phyloP scores from a whole-genome alignment of 2,888 invertebrate species.

The Hoplodrina blanda region DNA sequence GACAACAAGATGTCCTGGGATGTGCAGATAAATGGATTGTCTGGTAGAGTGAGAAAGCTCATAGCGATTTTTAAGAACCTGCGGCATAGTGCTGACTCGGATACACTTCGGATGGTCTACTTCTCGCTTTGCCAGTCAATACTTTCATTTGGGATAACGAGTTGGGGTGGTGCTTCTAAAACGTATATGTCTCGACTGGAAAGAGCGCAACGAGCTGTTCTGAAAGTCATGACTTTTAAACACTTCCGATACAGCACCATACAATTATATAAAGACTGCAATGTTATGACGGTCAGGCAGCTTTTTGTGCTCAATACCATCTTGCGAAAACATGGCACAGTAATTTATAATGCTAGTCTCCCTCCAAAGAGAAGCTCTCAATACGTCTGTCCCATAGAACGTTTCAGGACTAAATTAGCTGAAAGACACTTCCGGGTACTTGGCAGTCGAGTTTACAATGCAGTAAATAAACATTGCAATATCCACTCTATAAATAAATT shows the following conservation, averaged over 20 bases:
- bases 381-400: not conserved
- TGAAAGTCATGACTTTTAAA: conserved; percentile 16
- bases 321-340: not conserved
- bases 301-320: not conserved
- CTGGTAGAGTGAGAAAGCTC: no score
- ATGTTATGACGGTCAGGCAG: conserved; percentile 15
- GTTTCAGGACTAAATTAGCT: not conserved
- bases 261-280: conserved; percentile 5
- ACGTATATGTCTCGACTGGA: not conserved
- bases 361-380: not conserved
- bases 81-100: not conserved
- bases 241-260: conserved; percentile 1
- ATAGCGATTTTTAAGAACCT: no score
- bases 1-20: no score
- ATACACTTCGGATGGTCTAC: conserved; percentile 4
- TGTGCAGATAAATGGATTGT: no score
- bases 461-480: no score
- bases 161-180: conserved; percentile 10
- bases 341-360: not conserved
- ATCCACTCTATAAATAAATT: no score
- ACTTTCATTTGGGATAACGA: conserved; percentile 4
- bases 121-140: conserved; percentile 12
- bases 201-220: conserved; percentile 12
- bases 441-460: no score
- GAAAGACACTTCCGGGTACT: no score